These are phyloP conservation scores for Cataglyphis albicans DNA, from an alignment of 2,888 invertebrate genomes.

Conservation along the genomic window DNA sequence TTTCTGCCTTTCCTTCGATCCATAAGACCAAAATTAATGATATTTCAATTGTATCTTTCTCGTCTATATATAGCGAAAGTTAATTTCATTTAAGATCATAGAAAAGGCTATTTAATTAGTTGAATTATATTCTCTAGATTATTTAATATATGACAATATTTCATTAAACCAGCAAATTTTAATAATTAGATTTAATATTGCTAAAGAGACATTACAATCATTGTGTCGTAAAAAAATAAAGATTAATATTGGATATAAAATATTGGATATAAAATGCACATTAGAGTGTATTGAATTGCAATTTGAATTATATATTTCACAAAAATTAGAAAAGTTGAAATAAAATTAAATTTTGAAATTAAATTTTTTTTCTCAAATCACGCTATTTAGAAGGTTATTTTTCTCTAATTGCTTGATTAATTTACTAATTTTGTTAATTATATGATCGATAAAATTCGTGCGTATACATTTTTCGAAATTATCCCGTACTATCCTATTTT, in stretches of 20 bases:
- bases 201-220: too few species aligned
- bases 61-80: too few species aligned
- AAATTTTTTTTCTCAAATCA: background rate
- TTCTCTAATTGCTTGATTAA: conserved; percentile 4
- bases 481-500: background rate
- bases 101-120: too few species aligned
- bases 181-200: background rate
- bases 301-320: background rate
- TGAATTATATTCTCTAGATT: background rate
- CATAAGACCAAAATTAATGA: too few species aligned
- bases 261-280: background rate
- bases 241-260: background rate
- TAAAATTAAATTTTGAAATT: background rate
- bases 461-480: background rate
- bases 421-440: background rate
- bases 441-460: background rate
- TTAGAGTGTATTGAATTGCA: background rate
- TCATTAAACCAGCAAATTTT: background rate
- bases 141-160: background rate
- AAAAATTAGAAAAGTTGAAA: background rate
- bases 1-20: too few species aligned
- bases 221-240: background rate
- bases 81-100: too few species aligned
- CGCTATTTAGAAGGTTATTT: background rate
- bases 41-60: too few species aligned